phyloP scores from a whole-genome alignment of 2,888 invertebrate species.

The Aphidius colemani region DNA sequence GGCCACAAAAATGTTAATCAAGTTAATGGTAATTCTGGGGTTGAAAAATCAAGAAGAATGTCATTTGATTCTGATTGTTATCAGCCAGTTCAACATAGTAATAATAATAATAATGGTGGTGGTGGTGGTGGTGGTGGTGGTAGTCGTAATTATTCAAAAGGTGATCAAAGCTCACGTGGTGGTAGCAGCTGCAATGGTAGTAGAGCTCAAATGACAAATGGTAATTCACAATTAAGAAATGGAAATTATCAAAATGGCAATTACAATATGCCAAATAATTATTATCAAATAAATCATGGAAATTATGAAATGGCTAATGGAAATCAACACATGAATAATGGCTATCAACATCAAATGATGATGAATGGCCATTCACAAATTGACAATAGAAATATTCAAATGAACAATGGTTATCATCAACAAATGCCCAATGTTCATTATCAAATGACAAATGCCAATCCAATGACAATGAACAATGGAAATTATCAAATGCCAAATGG shows the following conservation, averaged over 20 bases:
- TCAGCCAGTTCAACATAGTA: constrained; percentile 20
- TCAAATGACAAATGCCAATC: constrained; percentile 28
- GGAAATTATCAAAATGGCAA: too few species aligned
- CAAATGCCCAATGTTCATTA: constrained; percentile 7
- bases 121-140: too few species aligned
- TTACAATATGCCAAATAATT: constrained; percentile 28
- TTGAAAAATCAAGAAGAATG: constrained; percentile 45
- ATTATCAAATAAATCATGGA: constrained; percentile 35
- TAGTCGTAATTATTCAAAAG: too few species aligned
- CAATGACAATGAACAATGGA: constrained; percentile 35
- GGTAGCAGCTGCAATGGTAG: too few species aligned
- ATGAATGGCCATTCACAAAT: background rate
- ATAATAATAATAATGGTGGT: too few species aligned
- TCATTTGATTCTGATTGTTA: constrained; percentile 36
- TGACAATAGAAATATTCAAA: constrained; percentile 21
- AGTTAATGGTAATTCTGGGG: constrained; percentile 27
- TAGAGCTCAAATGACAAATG: too few species aligned
- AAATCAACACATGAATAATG: constrained; percentile 7
- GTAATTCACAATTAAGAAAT: too few species aligned
- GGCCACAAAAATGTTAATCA: constrained; percentile 23
- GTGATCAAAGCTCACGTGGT: too few species aligned
- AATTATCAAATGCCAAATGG: background rate
- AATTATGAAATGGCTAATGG: constrained; percentile 37
- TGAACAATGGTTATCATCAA: constrained; percentile 26
- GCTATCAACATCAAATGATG: background rate